Percentiles rank a stretch among this genome's conserved stretches.
Evolutionary conservation across 2,113 vertebrate genomes (phyloP).

Genomic region (Pavo muticus): DNA sequence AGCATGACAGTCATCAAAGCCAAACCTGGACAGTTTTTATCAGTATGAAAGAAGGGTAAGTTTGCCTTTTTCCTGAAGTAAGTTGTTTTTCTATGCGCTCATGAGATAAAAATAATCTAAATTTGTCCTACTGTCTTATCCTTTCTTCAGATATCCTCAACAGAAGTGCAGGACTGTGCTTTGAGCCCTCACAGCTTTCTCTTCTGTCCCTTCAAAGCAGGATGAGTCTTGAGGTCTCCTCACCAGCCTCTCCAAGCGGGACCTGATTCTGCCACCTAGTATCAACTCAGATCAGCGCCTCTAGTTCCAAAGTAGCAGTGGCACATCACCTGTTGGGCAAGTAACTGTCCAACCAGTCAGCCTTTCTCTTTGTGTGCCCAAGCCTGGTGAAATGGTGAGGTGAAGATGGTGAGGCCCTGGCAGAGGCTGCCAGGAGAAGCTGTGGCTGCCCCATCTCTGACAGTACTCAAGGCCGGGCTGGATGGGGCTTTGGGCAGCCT

Average conservation of each 20-base stretch:
- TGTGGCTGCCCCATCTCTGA: not conserved
- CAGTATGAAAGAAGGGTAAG: not conserved
- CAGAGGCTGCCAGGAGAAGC: not conserved
- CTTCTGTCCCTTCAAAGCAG: not conserved
- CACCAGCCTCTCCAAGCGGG: not conserved
- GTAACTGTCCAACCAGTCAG: not conserved
- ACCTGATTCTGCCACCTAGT: not conserved
- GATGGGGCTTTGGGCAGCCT: not conserved
- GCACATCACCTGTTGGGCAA: not conserved
- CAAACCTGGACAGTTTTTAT: not conserved
- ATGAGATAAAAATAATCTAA: not conserved
- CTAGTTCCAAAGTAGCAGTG: not conserved
- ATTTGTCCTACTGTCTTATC: not conserved
- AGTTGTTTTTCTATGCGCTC: not conserved
- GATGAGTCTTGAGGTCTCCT: not conserved
- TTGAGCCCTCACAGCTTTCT: not conserved
- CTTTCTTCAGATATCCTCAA: not conserved
- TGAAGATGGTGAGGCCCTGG: not conserved
- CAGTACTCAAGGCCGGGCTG: not conserved
- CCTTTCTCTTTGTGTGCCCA: not conserved
- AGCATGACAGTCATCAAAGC: not conserved
- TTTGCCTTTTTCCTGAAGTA: not conserved
- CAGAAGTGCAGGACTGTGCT: not conserved
- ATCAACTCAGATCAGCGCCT: not conserved
- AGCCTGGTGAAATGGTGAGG: not conserved